Percentiles rank a stretch among this genome's conserved stretches.
phyloP scores from a whole-genome alignment of 2,888 invertebrate genomes.

The Cephus spinipes region DNA sequence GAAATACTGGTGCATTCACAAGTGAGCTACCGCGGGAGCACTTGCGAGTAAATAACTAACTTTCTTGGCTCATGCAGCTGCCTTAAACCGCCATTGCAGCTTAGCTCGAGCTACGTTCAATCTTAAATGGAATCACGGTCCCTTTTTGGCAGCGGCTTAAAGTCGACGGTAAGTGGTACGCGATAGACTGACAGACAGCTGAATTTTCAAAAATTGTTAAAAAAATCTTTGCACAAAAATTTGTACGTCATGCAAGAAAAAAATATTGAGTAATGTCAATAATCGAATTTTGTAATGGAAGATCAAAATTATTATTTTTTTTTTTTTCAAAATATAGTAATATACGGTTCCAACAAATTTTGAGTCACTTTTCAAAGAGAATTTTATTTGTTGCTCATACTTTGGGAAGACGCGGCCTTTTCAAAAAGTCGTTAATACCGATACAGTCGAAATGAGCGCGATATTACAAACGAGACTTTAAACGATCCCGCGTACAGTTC shows the following conservation, averaged over 20 bases:
- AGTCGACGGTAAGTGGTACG: neutral
- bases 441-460: constrained; percentile 3
- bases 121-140: neutral
- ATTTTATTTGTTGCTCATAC: neutral
- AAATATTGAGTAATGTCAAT: no score
- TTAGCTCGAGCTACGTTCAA: constrained; percentile 31
- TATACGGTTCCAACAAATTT: neutral
- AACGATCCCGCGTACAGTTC: constrained; percentile 23
- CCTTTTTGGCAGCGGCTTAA: neutral
- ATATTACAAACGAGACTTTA: constrained; percentile 37
- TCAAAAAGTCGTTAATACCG: constrained; percentile 35
- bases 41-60: constrained; percentile 49
- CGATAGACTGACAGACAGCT: neutral
- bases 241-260: no score
- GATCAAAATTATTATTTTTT: no score
- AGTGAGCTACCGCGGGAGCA: constrained; percentile 41
- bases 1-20: constrained; percentile 50
- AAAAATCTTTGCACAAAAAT: no score
- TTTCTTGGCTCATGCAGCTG: constrained; percentile 42
- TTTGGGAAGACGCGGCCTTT: constrained; percentile 11
- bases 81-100: constrained; percentile 42
- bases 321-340: neutral
- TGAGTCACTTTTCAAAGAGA: neutral
- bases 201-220: neutral
- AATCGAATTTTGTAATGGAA: no score